Evolutionary conservation across 2,797 vertebrate species (phyloP), one percentile per base, ranked within the genome.

Genomic region (Centropyge bicolor): DNA sequence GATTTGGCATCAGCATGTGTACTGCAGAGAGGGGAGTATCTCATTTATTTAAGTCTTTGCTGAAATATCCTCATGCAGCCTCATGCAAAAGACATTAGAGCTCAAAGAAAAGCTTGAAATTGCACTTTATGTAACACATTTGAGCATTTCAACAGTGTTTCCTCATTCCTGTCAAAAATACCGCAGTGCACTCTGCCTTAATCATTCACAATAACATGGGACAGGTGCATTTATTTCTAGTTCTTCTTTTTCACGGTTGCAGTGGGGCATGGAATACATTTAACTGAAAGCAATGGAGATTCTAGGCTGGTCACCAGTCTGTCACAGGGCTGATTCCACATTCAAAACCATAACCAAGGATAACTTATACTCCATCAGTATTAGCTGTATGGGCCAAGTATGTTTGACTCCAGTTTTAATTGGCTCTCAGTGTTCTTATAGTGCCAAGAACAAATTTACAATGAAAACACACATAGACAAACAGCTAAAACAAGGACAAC

Each of bases 61-160:
- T 76, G 45, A 68, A 80, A 73, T 69, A 46, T 9, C 41, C 16
- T 48, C 38, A 48, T 59, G 49, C 35, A 52, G 52, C 19, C 40
- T 75, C 38, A 41, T 82, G 70, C 66, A 75, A 68, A 83, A 85
- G 64, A 48, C 36, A 82, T 83, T 60, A 69, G 35, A 62, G 35
- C 62, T 74, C 48, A 71, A 65, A 76, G 51, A 76, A 70, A 66
- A 65, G 51, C 64, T 51, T 76, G 36, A 74, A 77, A 84, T 74
- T 51, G 71, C 56, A 72, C 70, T 74, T 78, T 45, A 72, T 64
- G 62, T 59, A 64, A 79, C 55, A 61, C 63, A 70, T 65, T 66
- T 60, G n/a, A 71, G 17, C 19, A 59, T 83, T 87, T 82, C 54
- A 69, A 14, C 31, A 51, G 59, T 45, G 38, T 76, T 82, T 62